These are phyloP conservation scores for Molanna angustata DNA, from an alignment of 2,888 invertebrate species.

Conservation along the genomic window DNA sequence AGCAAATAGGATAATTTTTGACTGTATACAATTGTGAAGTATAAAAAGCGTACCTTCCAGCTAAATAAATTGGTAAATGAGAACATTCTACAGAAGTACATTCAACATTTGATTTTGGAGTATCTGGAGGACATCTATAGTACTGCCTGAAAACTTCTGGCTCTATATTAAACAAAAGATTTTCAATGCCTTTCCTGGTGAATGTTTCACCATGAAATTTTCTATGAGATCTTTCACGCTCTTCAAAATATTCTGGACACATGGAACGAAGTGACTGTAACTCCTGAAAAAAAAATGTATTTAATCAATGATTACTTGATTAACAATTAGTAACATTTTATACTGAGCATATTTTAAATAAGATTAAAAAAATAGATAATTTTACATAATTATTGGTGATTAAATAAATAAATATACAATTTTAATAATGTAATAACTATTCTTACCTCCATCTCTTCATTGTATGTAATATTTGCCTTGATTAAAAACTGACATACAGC, in stretches of 20 bases:
- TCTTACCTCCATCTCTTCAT: constrained; percentile 55
- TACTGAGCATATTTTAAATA: background rate
- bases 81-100: constrained; percentile 54
- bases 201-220: constrained; percentile 52
- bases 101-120: constrained; percentile 43
- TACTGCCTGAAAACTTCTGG: constrained; percentile 49
- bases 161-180: constrained; percentile 49
- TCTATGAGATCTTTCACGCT: constrained; percentile 42
- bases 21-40: too few species aligned
- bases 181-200: constrained; percentile 65
- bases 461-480: constrained; percentile 58
- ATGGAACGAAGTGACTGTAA: constrained; percentile 45
- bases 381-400: background rate
- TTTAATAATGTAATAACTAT: background rate
- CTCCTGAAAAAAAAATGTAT: constrained; percentile 40
- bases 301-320: background rate
- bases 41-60: constrained; percentile 55
- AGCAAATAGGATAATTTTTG: too few species aligned
- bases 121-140: constrained; percentile 53
- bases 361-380: background rate
- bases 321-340: background rate
- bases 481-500: constrained; percentile 59
- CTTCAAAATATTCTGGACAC: constrained; percentile 46
- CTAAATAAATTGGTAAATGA: constrained; percentile 64
- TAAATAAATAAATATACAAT: background rate